A percentile compares a stretch with the other conserved stretches of the same genome.
Evolutionary conservation across 2,797 vertebrate genomes (phyloP).

Genomic region (Danio albolineatus): DNA sequence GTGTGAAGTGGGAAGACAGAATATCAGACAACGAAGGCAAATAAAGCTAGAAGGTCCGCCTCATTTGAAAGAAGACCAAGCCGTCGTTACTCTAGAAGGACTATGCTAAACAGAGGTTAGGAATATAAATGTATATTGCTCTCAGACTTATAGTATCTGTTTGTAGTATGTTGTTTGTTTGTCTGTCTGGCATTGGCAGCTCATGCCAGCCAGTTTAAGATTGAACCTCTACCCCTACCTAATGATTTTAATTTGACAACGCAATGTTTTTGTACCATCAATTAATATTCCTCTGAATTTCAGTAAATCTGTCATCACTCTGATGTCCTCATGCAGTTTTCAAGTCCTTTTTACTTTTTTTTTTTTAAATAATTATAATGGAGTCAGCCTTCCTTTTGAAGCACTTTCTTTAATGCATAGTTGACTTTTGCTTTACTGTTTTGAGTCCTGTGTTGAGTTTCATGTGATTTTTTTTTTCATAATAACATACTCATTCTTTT

Average conservation of each 20-base stretch:
- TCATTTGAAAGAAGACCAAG: conserved; percentile 97
- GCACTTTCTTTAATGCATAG: not conserved
- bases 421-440: not conserved
- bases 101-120: conserved; percentile 83
- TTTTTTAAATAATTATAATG: no score
- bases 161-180: no score
- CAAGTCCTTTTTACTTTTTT: not conserved
- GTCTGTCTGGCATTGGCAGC: no score
- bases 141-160: no score
- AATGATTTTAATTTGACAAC: no score
- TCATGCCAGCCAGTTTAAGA: no score
- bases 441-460: not conserved
- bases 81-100: conserved; percentile 94
- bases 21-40: conserved; percentile 97
- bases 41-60: conserved; percentile 91
- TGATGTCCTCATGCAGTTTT: not conserved
- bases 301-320: not conserved
- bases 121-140: not conserved
- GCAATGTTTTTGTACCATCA: not conserved
- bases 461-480: not conserved
- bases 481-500: not conserved
- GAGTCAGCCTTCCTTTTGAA: not conserved
- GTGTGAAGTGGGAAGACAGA: conserved; percentile 93
- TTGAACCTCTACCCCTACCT: no score
- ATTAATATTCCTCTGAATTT: not conserved